Conservation (phyloP, 2,113 vertebrate species). For the Sinocyclocheilus rhinocerous region DNA sequence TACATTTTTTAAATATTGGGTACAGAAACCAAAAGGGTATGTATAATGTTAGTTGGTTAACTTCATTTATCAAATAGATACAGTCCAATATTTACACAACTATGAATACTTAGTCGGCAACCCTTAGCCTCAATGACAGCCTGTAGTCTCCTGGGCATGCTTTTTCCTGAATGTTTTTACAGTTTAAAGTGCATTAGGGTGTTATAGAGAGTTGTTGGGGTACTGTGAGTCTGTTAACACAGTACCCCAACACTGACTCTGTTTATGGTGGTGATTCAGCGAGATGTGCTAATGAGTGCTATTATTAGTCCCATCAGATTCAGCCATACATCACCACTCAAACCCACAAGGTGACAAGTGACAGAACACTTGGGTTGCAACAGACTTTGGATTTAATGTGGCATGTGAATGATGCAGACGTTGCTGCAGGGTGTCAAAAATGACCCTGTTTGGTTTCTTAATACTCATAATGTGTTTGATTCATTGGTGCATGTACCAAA, state of each 20-base stretch:
- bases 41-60: no score
- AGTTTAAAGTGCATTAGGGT: not conserved
- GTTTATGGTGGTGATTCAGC: slow-evolving; percentile 14
- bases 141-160: no score
- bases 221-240: not conserved
- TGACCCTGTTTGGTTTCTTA: not conserved
- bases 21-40: no score
- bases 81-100: no score
- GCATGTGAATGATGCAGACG: not conserved
- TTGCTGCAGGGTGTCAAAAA: not conserved
- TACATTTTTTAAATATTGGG: no score
- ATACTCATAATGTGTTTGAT: not conserved
- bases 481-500: not conserved
- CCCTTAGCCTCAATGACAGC: no score
- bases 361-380: slow-evolving; percentile 3
- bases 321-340: not conserved
- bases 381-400: not conserved
- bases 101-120: no score
- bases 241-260: not conserved
- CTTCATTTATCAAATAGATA: no score
- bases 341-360: slow-evolving; percentile 16
- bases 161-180: not conserved
- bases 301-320: slow-evolving; percentile 20
- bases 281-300: slow-evolving; percentile 27
- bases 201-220: not conserved